Conservation (phyloP, 1,140 invertebrate species). For the Heliconius eleuchia region DNA sequence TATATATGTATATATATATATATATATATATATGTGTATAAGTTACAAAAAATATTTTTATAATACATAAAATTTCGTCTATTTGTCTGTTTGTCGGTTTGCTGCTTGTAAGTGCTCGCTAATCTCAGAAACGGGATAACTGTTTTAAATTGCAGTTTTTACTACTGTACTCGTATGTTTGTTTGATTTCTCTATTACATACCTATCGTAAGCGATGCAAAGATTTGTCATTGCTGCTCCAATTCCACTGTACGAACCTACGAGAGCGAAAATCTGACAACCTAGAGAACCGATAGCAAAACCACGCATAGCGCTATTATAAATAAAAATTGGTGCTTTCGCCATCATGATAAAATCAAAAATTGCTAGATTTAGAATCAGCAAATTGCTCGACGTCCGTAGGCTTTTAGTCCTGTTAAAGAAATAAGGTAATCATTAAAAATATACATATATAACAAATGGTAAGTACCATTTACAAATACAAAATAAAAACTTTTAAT, state of each 20-base stretch:
- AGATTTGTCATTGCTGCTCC: slow-evolving; percentile 91
- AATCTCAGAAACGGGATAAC: too few species aligned
- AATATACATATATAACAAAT: neutral
- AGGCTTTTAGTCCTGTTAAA: slow-evolving; percentile 88
- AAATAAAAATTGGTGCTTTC: slow-evolving; percentile 93
- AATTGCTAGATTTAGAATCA: slow-evolving; percentile 93
- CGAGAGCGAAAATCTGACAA: slow-evolving; percentile 89
- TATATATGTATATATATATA: too few species aligned
- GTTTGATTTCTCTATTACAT: slow-evolving; percentile 42
- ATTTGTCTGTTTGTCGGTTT: too few species aligned
- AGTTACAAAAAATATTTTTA: too few species aligned
- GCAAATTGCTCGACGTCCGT: slow-evolving; percentile 94
- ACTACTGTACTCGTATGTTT: too few species aligned
- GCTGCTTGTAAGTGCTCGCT: too few species aligned
- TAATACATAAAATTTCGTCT: too few species aligned
- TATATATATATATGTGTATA: too few species aligned
- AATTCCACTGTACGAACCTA: slow-evolving; percentile 90
- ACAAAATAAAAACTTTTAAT: too few species aligned
- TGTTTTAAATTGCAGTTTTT: too few species aligned
- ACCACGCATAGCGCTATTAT: slow-evolving; percentile 90
- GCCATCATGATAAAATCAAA: slow-evolving; percentile 94
- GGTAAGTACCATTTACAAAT: too few species aligned
- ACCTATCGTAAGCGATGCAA: slow-evolving; percentile 88
- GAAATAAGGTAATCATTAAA: neutral
- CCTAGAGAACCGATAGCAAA: slow-evolving; percentile 87